Base-by-base conservation (phyloP, 2,113 vertebrate genomes). In the Bostrychus sinensis region DNA sequence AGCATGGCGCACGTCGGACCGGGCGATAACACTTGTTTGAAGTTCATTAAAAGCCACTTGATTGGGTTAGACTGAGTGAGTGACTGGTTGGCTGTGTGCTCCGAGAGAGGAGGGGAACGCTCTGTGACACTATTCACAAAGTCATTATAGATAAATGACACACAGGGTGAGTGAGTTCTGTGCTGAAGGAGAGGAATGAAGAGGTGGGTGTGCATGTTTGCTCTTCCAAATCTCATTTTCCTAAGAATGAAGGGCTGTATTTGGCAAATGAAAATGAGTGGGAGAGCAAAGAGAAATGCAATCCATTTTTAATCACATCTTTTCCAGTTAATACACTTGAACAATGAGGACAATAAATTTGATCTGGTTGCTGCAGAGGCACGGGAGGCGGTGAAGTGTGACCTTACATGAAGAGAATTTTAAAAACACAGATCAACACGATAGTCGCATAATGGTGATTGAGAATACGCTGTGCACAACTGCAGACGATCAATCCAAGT, bases 121-220 rank as follows among this genome's bases (percentile, higher is more conserved):
- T 85, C 91, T 86, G 78, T 84, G 83, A 89, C 79, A 90, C 86
- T 85, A 89, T 91, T 91, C 94, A 91, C 82, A 89, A 95, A 94
- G 94, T 95, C 93, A 97, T 96, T 95, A 95, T 93, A 95, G 94
- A 95, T 96, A 95, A 95, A 92, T 95, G 94, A 93, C 88, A 84
- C 70, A 81, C 70, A 71, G 74, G 75, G 53, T 61, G 80, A 83
- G 92, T 76, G 91, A 90, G 91, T 89, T 85, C 87, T 82, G 60
- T 14, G 77, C 86, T 85, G 87, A 89, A 82, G 73, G 89, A 91
- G 85, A 89, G 43, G 53, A 56, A 74, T 60, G 61, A 56, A 86
- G 68, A 75, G 74, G 68, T 61, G 43, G 62, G 58, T 64, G 39
- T 25, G 48, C 19, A 11, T 83, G 80, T 81, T 86, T 87, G 78